Evolutionary conservation across 1,140 invertebrate genomes (phyloP).

Genomic region (Drosophila persimilis): DNA sequence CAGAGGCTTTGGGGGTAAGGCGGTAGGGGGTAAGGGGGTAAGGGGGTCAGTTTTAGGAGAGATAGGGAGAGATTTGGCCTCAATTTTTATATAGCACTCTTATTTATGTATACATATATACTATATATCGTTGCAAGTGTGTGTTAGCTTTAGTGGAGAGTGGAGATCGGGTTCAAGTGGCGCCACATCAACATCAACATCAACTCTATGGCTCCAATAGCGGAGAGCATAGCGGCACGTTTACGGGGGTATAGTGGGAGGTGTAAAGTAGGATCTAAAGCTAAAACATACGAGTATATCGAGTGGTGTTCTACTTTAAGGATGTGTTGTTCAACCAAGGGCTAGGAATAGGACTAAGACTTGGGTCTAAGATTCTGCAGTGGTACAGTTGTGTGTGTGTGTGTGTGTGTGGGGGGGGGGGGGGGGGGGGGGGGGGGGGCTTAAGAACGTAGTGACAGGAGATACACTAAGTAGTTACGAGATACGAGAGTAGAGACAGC

Average conservation of each 20-base stretch:
- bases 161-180: constrained; percentile 48
- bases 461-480: background rate
- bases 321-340: too few relatives aligned
- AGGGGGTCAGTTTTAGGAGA: background rate
- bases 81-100: constrained; percentile 1
- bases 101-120: constrained; percentile 10
- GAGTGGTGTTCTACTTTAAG: too few relatives aligned
- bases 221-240: too few relatives aligned
- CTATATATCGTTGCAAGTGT: background rate
- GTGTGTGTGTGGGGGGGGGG: constrained; percentile 15
- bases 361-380: too few relatives aligned
- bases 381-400: constrained; percentile 8
- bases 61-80: constrained; percentile 19
- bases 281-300: too few relatives aligned
- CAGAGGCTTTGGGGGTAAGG: too few relatives aligned
- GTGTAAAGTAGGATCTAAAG: too few relatives aligned
- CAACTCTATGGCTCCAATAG: constrained; percentile 31
- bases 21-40: background rate
- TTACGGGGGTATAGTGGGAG: too few relatives aligned
- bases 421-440: background rate
- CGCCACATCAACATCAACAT: constrained; percentile 42
- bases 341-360: too few relatives aligned
- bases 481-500: background rate
- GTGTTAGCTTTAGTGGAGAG: background rate
- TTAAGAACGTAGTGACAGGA: background rate